These are phyloP conservation scores for Lemur catta DNA, from an alignment of 2,797 vertebrate genomes.

Conservation along the genomic window DNA sequence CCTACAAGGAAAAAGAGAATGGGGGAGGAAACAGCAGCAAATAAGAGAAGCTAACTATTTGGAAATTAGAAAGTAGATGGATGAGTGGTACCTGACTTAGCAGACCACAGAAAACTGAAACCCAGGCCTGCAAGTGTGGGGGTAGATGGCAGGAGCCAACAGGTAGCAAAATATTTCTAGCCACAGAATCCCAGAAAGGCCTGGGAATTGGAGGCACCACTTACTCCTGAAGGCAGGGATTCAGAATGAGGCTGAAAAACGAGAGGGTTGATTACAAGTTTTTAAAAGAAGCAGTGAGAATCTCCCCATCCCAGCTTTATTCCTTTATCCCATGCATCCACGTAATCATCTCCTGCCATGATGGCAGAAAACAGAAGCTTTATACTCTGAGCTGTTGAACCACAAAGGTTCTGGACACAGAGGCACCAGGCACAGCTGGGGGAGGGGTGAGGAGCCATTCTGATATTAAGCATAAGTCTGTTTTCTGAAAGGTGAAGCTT, in stretches of 20 bases:
- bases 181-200: background rate
- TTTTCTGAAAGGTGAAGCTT: constrained; percentile 8
- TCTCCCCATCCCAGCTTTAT: background rate
- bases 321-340: background rate
- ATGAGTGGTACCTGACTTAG: constrained; percentile 38
- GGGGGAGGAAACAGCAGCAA: constrained; percentile 33
- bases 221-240: background rate
- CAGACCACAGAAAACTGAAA: constrained; percentile 27
- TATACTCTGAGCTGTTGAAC: constrained; percentile 21
- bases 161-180: constrained; percentile 29
- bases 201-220: background rate
- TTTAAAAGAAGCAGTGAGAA: background rate
- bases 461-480: background rate
- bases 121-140: background rate
- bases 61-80: constrained; percentile 23
- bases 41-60: constrained; percentile 41
- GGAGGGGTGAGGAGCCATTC: background rate
- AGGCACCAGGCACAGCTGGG: background rate
- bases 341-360: background rate
- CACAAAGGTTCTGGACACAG: background rate
- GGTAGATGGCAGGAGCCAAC: background rate
- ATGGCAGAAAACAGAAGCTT: background rate
- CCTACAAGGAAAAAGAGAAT: constrained; percentile 52
- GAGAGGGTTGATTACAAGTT: background rate
- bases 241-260: background rate